A percentile compares a stretch with the other conserved stretches of the same genome.
phyloP scores from a whole-genome alignment of 2,888 invertebrate genomes.

The Aleiodes alternator region DNA sequence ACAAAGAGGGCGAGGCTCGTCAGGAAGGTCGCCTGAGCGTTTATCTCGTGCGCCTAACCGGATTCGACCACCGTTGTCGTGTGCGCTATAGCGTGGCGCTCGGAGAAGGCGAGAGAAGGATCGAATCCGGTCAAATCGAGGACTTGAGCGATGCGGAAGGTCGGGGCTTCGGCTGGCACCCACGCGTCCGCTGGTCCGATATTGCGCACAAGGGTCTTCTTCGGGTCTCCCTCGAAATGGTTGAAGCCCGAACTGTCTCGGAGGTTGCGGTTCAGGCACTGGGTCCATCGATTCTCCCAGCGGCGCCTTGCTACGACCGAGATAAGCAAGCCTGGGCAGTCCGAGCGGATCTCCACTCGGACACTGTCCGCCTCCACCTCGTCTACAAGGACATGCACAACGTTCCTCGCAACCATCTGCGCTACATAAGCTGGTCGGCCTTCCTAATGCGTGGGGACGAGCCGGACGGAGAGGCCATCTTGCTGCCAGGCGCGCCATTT shows the following conservation, averaged over 20 bases:
- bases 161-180: slow-evolving; percentile 83
- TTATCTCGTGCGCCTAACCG: slow-evolving; percentile 85
- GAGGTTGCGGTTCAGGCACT: slow-evolving; percentile 78
- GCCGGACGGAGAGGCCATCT: slow-evolving; percentile 80
- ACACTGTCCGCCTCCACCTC: slow-evolving; percentile 84
- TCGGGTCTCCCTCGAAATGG: slow-evolving; percentile 84
- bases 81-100: slow-evolving; percentile 84
- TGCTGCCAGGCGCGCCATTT: slow-evolving; percentile 85
- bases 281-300: slow-evolving; percentile 78
- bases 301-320: slow-evolving; percentile 84
- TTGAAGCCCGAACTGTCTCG: slow-evolving; percentile 83
- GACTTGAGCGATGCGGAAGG: slow-evolving; percentile 84
- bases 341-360: slow-evolving; percentile 86
- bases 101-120: slow-evolving; percentile 82
- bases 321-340: slow-evolving; percentile 88
- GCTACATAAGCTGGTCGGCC: slow-evolving; percentile 84
- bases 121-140: slow-evolving; percentile 84
- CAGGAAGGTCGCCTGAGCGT: slow-evolving; percentile 77
- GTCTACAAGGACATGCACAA: slow-evolving; percentile 86
- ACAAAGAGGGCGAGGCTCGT: slow-evolving; percentile 75
- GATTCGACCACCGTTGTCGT: slow-evolving; percentile 87
- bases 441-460: slow-evolving; percentile 81
- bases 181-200: slow-evolving; percentile 80
- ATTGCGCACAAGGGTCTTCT: slow-evolving; percentile 79
- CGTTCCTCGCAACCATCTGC: slow-evolving; percentile 86